Conservation (phyloP, 2,888 invertebrate species). For the Ariolimax columbianus region DNA sequence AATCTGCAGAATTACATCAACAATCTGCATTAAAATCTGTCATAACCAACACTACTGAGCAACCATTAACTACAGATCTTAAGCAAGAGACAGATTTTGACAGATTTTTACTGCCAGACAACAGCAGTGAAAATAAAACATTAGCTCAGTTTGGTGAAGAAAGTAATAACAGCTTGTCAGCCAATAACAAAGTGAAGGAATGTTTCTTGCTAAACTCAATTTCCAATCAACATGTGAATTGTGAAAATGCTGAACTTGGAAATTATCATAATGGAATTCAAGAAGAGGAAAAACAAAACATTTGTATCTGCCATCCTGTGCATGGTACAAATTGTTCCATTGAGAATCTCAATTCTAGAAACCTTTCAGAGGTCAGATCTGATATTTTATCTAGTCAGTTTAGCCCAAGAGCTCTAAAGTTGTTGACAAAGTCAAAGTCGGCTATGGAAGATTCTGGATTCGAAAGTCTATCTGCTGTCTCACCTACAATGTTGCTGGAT, state of each 20-base stretch:
- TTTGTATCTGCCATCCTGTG: not conserved
- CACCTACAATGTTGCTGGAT: conserved; percentile 1
- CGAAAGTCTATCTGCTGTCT: conserved; percentile 11
- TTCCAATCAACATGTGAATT: not conserved
- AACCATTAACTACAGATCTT: not conserved
- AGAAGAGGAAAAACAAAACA: not conserved
- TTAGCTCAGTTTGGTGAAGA: not conserved
- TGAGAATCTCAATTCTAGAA: not conserved
- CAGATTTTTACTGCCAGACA: no score
- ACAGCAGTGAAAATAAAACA: not conserved
- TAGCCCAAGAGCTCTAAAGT: not conserved
- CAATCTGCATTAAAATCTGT: not conserved
- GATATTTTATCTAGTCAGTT: not conserved
- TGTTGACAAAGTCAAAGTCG: not conserved
- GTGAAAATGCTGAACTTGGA: not conserved
- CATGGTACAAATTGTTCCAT: not conserved
- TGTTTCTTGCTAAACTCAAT: not conserved
- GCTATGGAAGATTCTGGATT: conserved; percentile 33
- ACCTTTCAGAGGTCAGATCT: not conserved
- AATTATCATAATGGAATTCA: not conserved
- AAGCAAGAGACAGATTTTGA: not conserved
- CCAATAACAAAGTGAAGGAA: not conserved
- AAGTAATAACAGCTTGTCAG: not conserved
- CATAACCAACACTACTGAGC: not conserved
- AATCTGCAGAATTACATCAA: not conserved